Evolutionary conservation across 2,888 invertebrate genomes (phyloP).

Genomic region (Pyrgus malvae): DNA sequence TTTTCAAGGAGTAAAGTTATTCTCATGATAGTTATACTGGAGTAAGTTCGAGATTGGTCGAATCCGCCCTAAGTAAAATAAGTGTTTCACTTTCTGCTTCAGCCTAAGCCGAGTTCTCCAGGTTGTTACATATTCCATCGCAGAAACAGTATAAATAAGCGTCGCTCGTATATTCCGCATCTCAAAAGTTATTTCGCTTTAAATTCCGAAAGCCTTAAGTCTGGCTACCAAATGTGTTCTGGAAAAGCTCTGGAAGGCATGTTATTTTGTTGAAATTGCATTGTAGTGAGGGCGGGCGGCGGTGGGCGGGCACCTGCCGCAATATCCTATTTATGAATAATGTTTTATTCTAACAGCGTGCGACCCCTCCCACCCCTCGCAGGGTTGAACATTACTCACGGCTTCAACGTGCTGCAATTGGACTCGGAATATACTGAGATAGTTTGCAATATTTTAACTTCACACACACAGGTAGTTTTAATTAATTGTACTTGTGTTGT

Average conservation of each 20-base stretch:
- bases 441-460: not conserved
- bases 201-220: conserved; percentile 20
- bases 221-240: conserved; percentile 23
- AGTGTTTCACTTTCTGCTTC: too few relatives aligned
- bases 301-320: conserved; percentile 57
- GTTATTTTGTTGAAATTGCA: conserved; percentile 38
- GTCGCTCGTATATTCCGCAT: not conserved
- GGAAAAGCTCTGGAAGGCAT: conserved; percentile 29
- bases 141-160: not conserved
- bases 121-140: not conserved
- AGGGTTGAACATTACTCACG: conserved; percentile 39
- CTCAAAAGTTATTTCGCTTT: conserved; percentile 21
- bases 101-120: too few relatives aligned
- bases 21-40: too few relatives aligned
- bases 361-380: conserved; percentile 47
- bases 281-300: conserved; percentile 37
- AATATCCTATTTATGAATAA: conserved; percentile 81
- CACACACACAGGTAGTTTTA: too few relatives aligned
- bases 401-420: conserved; percentile 14
- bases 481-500: too few relatives aligned
- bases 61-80: too few relatives aligned
- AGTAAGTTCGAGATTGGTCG: too few relatives aligned
- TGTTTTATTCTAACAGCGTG: conserved; percentile 81
- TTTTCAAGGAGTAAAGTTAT: too few relatives aligned
- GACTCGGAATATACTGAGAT: conserved; percentile 2